Evolutionary conservation across 2,113 vertebrate species (phyloP), one percentile per base, ranked within the genome.

Genomic region (Rallus limicola): DNA sequence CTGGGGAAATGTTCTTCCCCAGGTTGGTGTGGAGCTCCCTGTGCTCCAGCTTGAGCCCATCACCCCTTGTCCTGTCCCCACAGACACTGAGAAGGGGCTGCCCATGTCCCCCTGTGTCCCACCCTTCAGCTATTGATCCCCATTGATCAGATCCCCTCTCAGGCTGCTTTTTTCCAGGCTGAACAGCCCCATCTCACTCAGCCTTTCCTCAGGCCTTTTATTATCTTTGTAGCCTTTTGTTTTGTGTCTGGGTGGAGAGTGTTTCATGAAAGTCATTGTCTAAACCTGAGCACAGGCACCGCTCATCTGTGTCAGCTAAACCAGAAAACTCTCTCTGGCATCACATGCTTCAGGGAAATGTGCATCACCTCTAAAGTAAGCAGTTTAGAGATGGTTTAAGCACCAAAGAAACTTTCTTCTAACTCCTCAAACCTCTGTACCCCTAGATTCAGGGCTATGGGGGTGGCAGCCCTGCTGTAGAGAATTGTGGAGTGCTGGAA

Each of bases 401-500:
- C 21, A 42, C 13, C 16, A 74, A 50, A 82, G 4, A 50, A 79
- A 4, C 20, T 18, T 84, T 53, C 3, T 56, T 52, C 4, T 29
- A n/a, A 18, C 26, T 60, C 12, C 69, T 50, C 13, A 11, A 1
- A 58, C 0, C 0, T n/a, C 44, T 44, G 16, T 28, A 29, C 3
- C 56, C 46, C 10, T 82, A n/a, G 20, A 13, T 64, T 55, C 50
- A 46, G 44, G 17, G 44, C 65, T 23, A 44, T 63, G 77, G 19
- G 6, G 26, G 10, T 31, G 75, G 40, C 67, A 72, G 21, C 29
- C 59, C 59, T 0, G 0, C 52, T 0, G 0, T 19, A 33, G 38
- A 34, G 38, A 79, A 10, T 4, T 31, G 38, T 13, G 26, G 29
- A 21, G 17, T 13, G 23, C 7, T 69, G 67, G 52, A 16, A 75